Evolutionary conservation across 2,797 vertebrate genomes (phyloP).

Genomic region (Diglossa cyanea): DNA sequence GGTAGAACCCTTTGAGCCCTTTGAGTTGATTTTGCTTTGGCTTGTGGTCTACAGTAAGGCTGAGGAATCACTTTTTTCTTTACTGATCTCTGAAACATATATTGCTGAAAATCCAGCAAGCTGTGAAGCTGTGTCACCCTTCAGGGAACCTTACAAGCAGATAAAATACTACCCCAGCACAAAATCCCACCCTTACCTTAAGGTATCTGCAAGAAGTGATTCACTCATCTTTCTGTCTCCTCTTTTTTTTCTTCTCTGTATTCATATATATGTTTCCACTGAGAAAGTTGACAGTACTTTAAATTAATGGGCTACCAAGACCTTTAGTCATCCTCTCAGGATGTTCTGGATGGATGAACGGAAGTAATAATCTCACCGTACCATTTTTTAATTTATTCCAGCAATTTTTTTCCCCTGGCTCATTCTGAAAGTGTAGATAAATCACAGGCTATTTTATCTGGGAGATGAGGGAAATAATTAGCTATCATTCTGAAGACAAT

Average conservation of each 20-base stretch:
- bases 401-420: background rate
- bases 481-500: background rate
- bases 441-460: background rate
- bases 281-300: background rate
- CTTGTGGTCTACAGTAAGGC: background rate
- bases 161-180: background rate
- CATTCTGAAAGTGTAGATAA: background rate
- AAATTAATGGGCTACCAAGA: constrained; percentile 26
- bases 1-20: background rate
- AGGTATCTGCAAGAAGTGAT: background rate
- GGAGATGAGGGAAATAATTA: background rate
- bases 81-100: background rate
- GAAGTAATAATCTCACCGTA: background rate
- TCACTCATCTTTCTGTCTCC: background rate
- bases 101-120: background rate
- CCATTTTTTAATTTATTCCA: background rate
- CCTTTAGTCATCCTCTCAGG: constrained; percentile 11
- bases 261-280: background rate
- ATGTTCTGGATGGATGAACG: background rate
- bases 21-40: background rate
- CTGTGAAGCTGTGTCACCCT: background rate
- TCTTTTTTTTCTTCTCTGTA: background rate
- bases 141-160: background rate
- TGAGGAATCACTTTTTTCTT: background rate
- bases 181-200: background rate